Evolutionary conservation across 2,797 vertebrate genomes (phyloP).

Genomic region (Anniella stebbinsi): DNA sequence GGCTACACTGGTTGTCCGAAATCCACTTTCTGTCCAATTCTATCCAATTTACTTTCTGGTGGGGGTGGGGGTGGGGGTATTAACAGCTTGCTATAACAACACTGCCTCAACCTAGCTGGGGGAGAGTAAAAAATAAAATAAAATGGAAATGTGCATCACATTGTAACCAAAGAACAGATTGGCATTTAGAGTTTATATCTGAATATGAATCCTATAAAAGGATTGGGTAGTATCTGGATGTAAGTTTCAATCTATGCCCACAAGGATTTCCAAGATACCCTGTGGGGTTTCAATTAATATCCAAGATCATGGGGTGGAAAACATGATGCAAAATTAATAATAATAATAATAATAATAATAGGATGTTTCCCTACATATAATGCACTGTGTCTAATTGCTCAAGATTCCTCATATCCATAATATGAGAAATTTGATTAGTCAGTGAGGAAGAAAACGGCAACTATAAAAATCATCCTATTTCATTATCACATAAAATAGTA

Average conservation of each 20-base stretch:
- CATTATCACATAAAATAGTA: slow-evolving; percentile 63
- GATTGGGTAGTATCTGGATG: background rate
- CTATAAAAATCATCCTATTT: slow-evolving; percentile 60
- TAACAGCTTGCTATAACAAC: background rate
- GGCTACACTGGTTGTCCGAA: background rate
- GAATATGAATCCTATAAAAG: background rate
- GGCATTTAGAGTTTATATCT: background rate
- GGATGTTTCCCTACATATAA: slow-evolving; percentile 15
- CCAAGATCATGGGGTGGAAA: background rate
- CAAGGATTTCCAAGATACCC: background rate
- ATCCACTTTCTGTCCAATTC: background rate
- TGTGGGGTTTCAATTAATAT: background rate
- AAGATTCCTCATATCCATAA: slow-evolving; percentile 40
- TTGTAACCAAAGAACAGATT: background rate
- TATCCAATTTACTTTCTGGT: background rate
- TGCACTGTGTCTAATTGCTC: slow-evolving; percentile 35
- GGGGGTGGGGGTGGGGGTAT: background rate
- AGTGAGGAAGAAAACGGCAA: slow-evolving; percentile 55
- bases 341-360: no score
- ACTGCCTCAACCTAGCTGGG: no score
- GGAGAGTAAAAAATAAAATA: background rate
- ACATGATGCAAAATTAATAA: no score
- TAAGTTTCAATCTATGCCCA: no score
- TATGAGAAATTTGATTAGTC: slow-evolving; percentile 53
- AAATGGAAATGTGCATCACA: background rate